These are phyloP conservation scores for Scolopax rusticola DNA, from an alignment of 2,797 vertebrate genomes.

Conservation along the genomic window DNA sequence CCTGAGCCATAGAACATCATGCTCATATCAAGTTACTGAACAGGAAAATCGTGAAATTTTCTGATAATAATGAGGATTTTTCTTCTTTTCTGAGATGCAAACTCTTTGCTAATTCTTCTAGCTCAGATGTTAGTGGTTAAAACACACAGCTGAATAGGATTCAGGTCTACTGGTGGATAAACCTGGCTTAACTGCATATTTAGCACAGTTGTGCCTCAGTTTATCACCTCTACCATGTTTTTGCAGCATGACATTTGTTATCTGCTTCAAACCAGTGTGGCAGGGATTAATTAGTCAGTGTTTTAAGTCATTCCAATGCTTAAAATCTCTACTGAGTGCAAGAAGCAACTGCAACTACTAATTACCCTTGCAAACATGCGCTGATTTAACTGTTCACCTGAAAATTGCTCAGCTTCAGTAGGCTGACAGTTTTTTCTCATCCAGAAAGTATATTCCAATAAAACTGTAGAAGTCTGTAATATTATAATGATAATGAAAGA, in stretches of 20 bases:
- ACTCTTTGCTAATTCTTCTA: neutral
- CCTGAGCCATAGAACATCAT: neutral
- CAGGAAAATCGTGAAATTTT: neutral
- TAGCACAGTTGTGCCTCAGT: neutral
- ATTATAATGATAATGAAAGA: neutral
- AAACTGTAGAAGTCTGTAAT: neutral
- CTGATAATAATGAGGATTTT: neutral
- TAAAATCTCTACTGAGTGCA: neutral
- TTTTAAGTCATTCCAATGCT: constrained; percentile 1
- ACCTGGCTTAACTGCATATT: neutral
- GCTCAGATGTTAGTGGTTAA: neutral
- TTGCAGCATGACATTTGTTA: neutral
- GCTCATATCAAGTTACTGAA: neutral
- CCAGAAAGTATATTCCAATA: neutral
- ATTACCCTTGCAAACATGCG: constrained; percentile 19
- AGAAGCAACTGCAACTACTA: neutral
- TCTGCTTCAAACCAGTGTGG: neutral
- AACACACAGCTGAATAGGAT: neutral
- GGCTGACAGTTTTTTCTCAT: neutral
- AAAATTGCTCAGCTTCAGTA: neutral
- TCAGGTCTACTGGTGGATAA: neutral
- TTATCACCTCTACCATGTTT: neutral
- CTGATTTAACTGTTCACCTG: constrained; percentile 19
- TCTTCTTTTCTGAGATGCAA: neutral
- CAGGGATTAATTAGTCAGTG: constrained; percentile 8